Evolutionary conservation across 2,113 vertebrate species (phyloP), one percentile per base, ranked within the genome.

Genomic region (Promerops cafer): DNA sequence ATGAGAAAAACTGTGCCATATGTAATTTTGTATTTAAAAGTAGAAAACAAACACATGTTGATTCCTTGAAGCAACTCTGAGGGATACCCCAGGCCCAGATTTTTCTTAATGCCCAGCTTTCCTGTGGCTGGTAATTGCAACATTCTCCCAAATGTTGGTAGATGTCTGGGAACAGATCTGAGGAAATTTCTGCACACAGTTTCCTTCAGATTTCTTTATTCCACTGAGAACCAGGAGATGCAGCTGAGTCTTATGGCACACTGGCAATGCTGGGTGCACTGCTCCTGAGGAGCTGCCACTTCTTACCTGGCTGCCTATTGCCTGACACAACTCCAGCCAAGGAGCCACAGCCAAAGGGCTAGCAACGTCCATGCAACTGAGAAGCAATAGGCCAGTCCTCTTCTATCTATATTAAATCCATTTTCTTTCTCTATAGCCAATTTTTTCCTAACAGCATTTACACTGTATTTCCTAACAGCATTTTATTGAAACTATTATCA

Each of bases 221-320:
- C 26, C 2, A 1, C 14, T 52, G 76, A 91, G 54, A 42, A 72
- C 45, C 27, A 84, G 26, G 59, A 89, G 50, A 40, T 24, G 27
- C 1, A 14, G 13, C 15, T 57, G 54, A 61, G n/a, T 39, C n/a
- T 57, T n/a, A 44, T 0, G 0, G 54, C n/a, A 28, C 9, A 6
- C 22, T 15, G 26, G 54, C 13, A 17, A 27, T 19, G 16, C 16
- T 61, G 40, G 44, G n/a, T 22, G 28, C 11, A 6, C 30, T 54
- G 33, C 28, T 75, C 20, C 47, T 31, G 60, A 85, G 50, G 22
- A 79, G 22, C 1, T 75, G 31, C 42, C 22, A 71, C 52, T 60
- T 49, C 54, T n/a, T 18, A n/a, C 23, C 4, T 5, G 1, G 37
- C 65, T 85, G 75, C 42, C 49, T 14, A 4, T 31, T 6, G 0